Evolutionary conservation across 2,797 vertebrate species (phyloP).

Genomic region (Liasis olivaceus): DNA sequence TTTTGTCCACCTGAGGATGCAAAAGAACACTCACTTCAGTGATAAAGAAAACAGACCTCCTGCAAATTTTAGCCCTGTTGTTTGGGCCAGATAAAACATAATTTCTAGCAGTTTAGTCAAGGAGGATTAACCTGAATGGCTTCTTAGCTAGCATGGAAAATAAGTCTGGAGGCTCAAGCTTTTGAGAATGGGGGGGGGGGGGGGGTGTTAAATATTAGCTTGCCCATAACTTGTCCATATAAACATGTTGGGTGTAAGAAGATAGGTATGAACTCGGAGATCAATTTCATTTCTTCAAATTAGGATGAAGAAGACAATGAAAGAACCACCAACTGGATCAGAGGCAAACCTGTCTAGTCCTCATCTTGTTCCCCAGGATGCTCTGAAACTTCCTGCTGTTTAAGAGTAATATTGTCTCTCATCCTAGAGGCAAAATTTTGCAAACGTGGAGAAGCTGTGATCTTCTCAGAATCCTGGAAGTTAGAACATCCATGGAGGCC

Average conservation of each 20-base stretch:
- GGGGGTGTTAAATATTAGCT: conserved; percentile 31
- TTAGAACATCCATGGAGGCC: no score
- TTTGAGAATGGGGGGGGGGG: conserved; percentile 54
- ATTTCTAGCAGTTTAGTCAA: conserved; percentile 65
- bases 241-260: conserved; percentile 57
- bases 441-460: not conserved
- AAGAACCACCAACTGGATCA: no score
- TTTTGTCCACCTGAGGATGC: conserved; percentile 39
- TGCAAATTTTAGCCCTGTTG: conserved; percentile 62
- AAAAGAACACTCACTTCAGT: conserved; percentile 65
- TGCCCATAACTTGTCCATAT: conserved; percentile 48
- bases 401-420: no score
- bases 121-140: conserved; percentile 64
- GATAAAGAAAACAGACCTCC: conserved; percentile 68
- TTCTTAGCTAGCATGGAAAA: conserved; percentile 57
- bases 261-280: conserved; percentile 55
- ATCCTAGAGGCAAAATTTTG: no score
- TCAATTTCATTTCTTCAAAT: not conserved
- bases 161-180: conserved; percentile 66
- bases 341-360: no score
- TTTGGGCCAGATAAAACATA: conserved; percentile 68
- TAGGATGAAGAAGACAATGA: not conserved
- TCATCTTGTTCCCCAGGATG: not conserved
- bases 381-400: no score
- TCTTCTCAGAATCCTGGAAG: not conserved